A percentile compares a stretch with the other conserved stretches of the same genome.
These are phyloP conservation scores for Scotopteryx bipunctaria DNA, from an alignment of 2,888 invertebrate species.

Conservation along the genomic window DNA sequence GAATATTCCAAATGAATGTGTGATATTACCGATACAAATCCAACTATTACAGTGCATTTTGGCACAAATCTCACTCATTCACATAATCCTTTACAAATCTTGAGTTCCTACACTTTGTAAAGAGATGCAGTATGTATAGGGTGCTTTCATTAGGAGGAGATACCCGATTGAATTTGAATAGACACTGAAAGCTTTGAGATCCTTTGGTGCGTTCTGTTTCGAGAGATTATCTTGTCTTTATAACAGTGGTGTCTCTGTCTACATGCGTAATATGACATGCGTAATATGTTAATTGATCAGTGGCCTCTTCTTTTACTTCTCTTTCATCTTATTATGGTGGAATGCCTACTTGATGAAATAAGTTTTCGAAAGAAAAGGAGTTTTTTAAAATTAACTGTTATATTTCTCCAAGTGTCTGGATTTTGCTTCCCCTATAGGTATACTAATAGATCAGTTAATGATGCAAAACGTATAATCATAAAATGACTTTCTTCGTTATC, in stretches of 20 bases:
- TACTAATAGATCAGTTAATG: too few relatives aligned
- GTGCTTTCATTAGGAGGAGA: constrained; percentile 14
- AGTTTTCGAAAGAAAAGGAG: too few relatives aligned
- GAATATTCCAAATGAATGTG: constrained; percentile 25
- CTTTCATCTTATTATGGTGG: too few relatives aligned
- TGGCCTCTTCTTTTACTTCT: too few relatives aligned
- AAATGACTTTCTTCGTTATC: too few relatives aligned
- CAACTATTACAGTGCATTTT: constrained; percentile 21
- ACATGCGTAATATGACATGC: too few relatives aligned
- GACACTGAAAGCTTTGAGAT: constrained; percentile 13
- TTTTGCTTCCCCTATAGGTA: too few relatives aligned
- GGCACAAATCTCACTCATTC: constrained; percentile 30
- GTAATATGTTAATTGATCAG: too few relatives aligned
- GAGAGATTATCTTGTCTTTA: constrained; percentile 13
- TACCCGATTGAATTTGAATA: constrained; percentile 18
- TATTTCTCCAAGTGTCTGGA: too few relatives aligned
- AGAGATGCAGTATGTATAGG: constrained; percentile 1
- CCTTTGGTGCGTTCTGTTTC: constrained; percentile 7
- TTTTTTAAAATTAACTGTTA: too few relatives aligned
- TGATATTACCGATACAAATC: constrained; percentile 25
- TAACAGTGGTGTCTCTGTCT: constrained; percentile 7
- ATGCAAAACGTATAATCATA: too few relatives aligned
- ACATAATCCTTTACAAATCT: constrained; percentile 24
- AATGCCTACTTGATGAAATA: too few relatives aligned
- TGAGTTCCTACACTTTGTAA: constrained; percentile 8